Base-by-base conservation (phyloP, 35 echinoderm and acorn worm genomes). In the Patiria miniata region DNA sequence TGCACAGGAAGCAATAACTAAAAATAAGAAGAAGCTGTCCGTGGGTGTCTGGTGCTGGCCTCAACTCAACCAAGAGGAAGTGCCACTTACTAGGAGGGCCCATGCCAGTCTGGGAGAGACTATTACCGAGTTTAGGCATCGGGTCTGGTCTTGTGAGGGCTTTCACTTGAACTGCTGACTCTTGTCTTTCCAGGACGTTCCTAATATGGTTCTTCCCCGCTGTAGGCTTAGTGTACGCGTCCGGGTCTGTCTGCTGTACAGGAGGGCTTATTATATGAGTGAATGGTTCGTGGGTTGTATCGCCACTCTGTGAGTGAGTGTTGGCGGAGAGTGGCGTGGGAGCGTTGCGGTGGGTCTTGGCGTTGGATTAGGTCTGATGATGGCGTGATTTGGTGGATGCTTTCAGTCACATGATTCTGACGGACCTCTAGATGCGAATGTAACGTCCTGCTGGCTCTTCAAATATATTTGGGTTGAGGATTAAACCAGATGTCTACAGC, bases 1-100 rank as follows among this genome's bases (percentile, higher is more conserved):
- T 73, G 65, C 26, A 73, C 34, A 73, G 65, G 65, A 73, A 73
- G 65, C 29, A 73, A 73, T 73, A 73, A n/a, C n/a, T n/a, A n/a
- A n/a, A n/a, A n/a, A n/a, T n/a, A n/a, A n/a, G n/a, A n/a, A 28
- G 65, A 30, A 73, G 34, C 42, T 73, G 65, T 32, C 65, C 19
- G 65, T 73, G 65, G 65, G 65, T 73, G 65, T 26, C 65, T 73
- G 65, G 26, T 73, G 65, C 65, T 16, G 65, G 65, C 22, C 65
- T 73, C 65, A 73, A 26, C 65, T 32, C 28, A 30, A 73, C 26
- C 26, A 73, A 73, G 26, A 73, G 65, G 65, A 73, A 32, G 65
- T 73, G 14, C 65, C 34, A 73, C 65, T 73, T 73, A 73, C 3
- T 26, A 60, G 17, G 42, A 47, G 26, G 65, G 7, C 29, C 10